Evolutionary conservation across 1,140 invertebrate species (phyloP).

Genomic region (Drosophila lini): DNA sequence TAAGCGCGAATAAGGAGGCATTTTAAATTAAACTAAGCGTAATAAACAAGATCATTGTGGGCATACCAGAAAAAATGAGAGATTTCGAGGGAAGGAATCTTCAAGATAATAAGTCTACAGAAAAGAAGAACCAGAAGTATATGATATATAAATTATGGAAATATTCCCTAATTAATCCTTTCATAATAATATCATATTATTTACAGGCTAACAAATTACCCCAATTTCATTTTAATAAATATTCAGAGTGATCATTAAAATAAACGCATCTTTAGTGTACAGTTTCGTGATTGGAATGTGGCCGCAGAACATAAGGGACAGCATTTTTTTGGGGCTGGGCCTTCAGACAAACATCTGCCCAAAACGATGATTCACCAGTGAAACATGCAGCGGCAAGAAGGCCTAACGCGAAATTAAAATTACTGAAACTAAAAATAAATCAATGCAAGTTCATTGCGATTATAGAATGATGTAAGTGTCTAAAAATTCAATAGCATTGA

Average conservation of each 20-base stretch:
- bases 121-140: neutral
- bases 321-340: conserved; percentile 22
- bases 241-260: neutral
- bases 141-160: neutral
- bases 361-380: conserved; percentile 30
- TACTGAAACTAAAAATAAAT: conserved; percentile 44
- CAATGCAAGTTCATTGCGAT: conserved; percentile 28
- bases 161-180: neutral
- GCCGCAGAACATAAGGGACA: conserved; percentile 20
- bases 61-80: neutral
- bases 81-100: neutral
- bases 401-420: conserved; percentile 25
- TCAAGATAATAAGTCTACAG: neutral
- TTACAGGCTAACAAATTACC: neutral
- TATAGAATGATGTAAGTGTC: conserved; percentile 55
- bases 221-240: neutral
- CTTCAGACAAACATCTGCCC: conserved; percentile 22
- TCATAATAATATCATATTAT: neutral
- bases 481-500: conserved; percentile 54
- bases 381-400: conserved; percentile 18
- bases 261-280: conserved; percentile 4
- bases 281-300: conserved; percentile 18
- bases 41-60: conserved; percentile 51
- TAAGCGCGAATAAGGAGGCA: conserved; percentile 27
- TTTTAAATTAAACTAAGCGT: conserved; percentile 69